A percentile compares a stretch with the other conserved stretches of the same genome.
Conservation (phyloP, 2,113 vertebrate species). For the Tragelaphus strepsiceros region DNA sequence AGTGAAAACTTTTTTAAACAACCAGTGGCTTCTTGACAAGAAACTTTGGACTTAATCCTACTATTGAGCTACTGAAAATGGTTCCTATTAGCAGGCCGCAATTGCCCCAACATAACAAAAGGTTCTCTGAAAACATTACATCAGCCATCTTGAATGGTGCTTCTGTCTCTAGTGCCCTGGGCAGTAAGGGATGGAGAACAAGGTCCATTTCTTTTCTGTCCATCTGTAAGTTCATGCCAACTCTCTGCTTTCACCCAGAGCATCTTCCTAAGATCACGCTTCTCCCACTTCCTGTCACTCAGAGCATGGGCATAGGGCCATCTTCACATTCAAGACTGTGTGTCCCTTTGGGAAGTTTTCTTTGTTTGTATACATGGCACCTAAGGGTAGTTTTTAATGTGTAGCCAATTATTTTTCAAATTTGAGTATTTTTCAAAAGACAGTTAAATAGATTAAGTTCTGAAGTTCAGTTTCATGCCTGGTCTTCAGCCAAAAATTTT, state of each 20-base stretch:
- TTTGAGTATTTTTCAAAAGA: neutral
- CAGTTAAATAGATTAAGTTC: neutral
- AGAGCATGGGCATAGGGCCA: fast-evolving
- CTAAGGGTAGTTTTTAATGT: neutral
- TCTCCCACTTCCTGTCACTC: neutral
- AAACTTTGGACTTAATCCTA: neutral
- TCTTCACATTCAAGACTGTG: neutral
- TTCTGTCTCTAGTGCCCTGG: neutral
- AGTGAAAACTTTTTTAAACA: neutral
- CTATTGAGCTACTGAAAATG: neutral
- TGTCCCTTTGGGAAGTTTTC: neutral
- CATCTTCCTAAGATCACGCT: too few relatives aligned
- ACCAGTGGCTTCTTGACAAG: neutral
- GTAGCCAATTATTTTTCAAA: neutral
- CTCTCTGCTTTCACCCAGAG: neutral
- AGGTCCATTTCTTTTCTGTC: neutral
- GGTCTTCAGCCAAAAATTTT: neutral
- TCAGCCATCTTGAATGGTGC: neutral
- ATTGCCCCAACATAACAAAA: neutral
- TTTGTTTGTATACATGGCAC: neutral
- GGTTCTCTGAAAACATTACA: constrained; percentile 19
- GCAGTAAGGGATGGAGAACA: too few relatives aligned
- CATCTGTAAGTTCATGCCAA: neutral
- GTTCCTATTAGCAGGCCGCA: neutral
- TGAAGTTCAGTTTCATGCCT: neutral